Conservation (phyloP, 2,888 invertebrate species). For the Myathropa florea region DNA sequence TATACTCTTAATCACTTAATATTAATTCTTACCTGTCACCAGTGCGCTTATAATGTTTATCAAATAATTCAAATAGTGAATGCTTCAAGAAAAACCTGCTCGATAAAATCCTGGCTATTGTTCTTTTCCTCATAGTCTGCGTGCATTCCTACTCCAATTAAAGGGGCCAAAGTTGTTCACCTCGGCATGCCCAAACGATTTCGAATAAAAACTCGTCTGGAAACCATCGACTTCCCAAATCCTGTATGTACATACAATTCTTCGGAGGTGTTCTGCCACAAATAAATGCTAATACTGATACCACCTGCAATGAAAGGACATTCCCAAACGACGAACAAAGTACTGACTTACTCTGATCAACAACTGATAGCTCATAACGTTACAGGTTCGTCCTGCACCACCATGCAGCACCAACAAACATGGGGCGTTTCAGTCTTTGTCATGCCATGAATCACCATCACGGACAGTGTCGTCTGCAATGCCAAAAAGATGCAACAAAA, state of each 20-base stretch:
- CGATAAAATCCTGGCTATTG: too few species aligned
- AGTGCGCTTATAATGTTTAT: too few species aligned
- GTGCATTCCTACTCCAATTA: background rate
- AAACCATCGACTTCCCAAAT: background rate
- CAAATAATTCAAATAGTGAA: too few species aligned
- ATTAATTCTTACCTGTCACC: too few species aligned
- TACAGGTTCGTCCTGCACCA: slow-evolving; percentile 18
- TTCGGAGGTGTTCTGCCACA: background rate
- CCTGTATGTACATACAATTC: background rate
- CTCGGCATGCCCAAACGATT: slow-evolving; percentile 8
- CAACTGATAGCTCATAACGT: slow-evolving; percentile 53
- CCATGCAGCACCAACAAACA: background rate
- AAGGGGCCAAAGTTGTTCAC: background rate
- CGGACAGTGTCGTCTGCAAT: slow-evolving; percentile 23
- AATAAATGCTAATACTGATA: background rate
- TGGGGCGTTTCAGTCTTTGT: slow-evolving; percentile 51
- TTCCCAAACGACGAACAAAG: background rate
- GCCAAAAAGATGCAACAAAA: slow-evolving; percentile 57
- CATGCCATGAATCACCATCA: slow-evolving; percentile 55
- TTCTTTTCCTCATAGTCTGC: too few species aligned
- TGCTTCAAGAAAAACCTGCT: too few species aligned
- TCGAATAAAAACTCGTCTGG: slow-evolving; percentile 33
- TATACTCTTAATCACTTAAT: too few species aligned
- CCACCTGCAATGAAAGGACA: background rate
- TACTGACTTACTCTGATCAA: slow-evolving; percentile 41